phyloP scores from a whole-genome alignment of 2,797 vertebrate species.

The Spheniscus humboldti region DNA sequence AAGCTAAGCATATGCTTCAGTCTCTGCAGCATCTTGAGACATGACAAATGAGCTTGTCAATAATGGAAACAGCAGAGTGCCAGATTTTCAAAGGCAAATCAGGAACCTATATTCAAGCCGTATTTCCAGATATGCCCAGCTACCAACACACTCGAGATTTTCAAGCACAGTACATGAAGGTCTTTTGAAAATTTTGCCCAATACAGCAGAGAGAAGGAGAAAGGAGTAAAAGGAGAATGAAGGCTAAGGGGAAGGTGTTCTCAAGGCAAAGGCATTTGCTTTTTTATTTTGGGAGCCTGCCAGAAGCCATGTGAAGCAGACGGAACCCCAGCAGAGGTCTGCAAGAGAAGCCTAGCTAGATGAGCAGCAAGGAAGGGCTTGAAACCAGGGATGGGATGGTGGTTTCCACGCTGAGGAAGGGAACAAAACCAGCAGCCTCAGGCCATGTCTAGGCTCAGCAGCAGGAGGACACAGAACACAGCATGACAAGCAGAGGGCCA shows the following conservation, averaged over 20 bases:
- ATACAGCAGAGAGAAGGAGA: slow-evolving; percentile 55
- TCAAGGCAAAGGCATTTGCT: background rate
- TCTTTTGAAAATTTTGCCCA: background rate
- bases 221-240: slow-evolving; percentile 33
- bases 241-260: slow-evolving; percentile 8
- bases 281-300: background rate
- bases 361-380: background rate
- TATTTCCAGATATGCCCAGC: background rate
- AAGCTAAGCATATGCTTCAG: background rate
- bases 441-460: background rate
- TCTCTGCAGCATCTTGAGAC: background rate
- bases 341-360: background rate
- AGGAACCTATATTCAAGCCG: background rate
- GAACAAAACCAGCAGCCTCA: background rate
- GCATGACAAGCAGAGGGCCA: background rate
- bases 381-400: background rate
- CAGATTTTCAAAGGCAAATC: background rate
- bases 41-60: background rate
- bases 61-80: background rate
- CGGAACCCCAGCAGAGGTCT: background rate
- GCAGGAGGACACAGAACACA: background rate
- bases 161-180: background rate
- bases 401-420: background rate
- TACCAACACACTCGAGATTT: background rate
- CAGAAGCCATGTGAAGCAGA: background rate